Conservation (phyloP, 2,888 invertebrate genomes). For the Mesorhabditis belari region DNA sequence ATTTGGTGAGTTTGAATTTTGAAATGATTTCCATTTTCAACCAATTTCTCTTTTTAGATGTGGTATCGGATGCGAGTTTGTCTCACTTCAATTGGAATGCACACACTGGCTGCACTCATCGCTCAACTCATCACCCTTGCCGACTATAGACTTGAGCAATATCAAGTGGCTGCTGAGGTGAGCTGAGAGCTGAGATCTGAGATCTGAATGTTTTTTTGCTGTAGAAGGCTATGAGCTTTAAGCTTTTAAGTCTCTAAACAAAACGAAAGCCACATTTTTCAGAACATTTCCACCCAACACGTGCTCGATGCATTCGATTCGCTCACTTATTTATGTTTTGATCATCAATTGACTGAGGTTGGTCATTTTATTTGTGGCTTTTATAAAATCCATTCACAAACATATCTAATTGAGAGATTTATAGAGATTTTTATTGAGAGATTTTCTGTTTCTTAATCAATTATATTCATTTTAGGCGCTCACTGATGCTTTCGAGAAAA, state of each 20-base stretch:
- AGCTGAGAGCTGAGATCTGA: no score
- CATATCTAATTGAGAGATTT: no score
- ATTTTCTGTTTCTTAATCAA: no score
- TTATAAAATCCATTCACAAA: no score
- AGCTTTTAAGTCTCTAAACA: no score
- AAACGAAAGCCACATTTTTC: no score
- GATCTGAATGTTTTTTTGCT: no score
- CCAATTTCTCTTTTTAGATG: conserved; percentile 7
- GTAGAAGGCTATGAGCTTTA: no score
- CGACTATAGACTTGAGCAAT: neutral
- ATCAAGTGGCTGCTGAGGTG: neutral
- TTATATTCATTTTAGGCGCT: neutral
- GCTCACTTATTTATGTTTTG: neutral
- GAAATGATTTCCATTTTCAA: no score
- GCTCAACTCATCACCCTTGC: neutral
- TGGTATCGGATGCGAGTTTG: conserved; percentile 6
- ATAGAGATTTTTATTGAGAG: no score
- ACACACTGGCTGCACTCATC: conserved; percentile 6
- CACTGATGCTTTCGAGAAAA: neutral
- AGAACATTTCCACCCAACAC: neutral
- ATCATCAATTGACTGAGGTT: neutral
- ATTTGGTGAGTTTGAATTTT: neutral
- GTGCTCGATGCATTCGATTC: neutral
- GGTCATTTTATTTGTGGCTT: no score
- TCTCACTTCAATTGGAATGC: neutral